Conservation (phyloP, 2,113 vertebrate species). For the Tiliqua scincoides region DNA sequence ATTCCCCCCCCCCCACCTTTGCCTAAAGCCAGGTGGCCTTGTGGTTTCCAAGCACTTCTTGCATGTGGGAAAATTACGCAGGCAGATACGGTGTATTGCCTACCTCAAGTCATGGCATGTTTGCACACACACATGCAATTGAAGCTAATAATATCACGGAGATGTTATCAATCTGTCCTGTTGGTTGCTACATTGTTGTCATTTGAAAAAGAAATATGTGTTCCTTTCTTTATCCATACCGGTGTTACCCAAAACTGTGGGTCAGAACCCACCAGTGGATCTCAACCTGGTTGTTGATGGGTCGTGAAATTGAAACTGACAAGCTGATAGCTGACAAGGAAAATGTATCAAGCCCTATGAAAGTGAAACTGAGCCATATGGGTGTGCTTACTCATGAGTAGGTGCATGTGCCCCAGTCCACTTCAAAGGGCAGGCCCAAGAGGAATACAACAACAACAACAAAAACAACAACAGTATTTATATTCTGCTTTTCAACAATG, state of each 20-base stretch:
- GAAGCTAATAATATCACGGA: conserved; percentile 57
- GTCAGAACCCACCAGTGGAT: not conserved
- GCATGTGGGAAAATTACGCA: conserved; percentile 69
- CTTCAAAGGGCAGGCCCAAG: no score
- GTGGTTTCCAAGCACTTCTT: conserved; percentile 65
- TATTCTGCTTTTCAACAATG: no score
- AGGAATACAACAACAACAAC: no score
- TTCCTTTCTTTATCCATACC: conserved; percentile 2
- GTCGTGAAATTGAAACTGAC: no score
- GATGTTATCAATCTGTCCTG: conserved; percentile 60
- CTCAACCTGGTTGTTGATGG: no score
- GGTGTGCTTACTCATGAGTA: no score
- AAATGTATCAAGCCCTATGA: no score
- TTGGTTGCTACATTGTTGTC: conserved; percentile 35
- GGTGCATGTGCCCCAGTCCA: no score
- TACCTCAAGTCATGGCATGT: conserved; percentile 69
- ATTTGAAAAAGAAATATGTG: conserved; percentile 20
- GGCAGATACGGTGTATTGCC: conserved; percentile 48
- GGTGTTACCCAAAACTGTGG: not conserved
- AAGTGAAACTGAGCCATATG: no score
- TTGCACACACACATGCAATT: conserved; percentile 48
- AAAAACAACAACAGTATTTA: no score
- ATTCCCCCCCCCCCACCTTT: not conserved
- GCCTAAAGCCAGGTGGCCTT: conserved; percentile 64
- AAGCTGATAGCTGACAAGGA: no score